phyloP scores from a whole-genome alignment of 1,140 invertebrate species.

The Notospermus geniculatus region DNA sequence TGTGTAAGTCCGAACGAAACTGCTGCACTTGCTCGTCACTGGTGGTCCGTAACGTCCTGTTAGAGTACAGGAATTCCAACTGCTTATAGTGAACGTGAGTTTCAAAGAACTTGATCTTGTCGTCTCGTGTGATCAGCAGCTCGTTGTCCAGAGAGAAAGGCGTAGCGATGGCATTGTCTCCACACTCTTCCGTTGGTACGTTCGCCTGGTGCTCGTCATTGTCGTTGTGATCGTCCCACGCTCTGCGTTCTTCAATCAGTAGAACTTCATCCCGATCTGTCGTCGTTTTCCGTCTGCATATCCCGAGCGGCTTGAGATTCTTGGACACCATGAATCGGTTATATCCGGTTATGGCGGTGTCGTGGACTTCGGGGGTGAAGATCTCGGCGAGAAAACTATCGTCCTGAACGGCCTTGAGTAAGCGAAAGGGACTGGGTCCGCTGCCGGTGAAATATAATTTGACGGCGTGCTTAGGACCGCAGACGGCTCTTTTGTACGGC shows the following conservation, averaged over 20 bases:
- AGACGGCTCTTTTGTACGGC: neutral
- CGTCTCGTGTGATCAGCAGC: neutral
- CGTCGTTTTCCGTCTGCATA: neutral
- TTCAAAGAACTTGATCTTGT: slow-evolving; percentile 1
- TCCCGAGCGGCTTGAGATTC: slow-evolving; percentile 5
- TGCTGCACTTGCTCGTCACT: too few relatives aligned
- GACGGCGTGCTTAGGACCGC: slow-evolving; percentile 6
- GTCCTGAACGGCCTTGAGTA: neutral
- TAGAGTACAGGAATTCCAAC: neutral
- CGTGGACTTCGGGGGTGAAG: slow-evolving; percentile 3
- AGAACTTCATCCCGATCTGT: neutral
- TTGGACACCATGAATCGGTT: neutral
- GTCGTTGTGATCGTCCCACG: neutral
- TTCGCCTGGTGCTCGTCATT: neutral
- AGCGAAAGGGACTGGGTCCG: neutral
- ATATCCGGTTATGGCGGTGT: neutral
- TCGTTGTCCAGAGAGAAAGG: neutral
- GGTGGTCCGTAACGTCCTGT: neutral
- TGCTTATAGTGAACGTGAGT: neutral
- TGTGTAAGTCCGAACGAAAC: too few relatives aligned
- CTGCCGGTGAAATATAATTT: slow-evolving; percentile 4
- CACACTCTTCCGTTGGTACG: neutral
- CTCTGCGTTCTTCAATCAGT: neutral
- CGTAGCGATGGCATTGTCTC: neutral
- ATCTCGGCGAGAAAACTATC: neutral